These are phyloP conservation scores for Formica aserva DNA, from an alignment of 2,888 invertebrate species.

Conservation along the genomic window DNA sequence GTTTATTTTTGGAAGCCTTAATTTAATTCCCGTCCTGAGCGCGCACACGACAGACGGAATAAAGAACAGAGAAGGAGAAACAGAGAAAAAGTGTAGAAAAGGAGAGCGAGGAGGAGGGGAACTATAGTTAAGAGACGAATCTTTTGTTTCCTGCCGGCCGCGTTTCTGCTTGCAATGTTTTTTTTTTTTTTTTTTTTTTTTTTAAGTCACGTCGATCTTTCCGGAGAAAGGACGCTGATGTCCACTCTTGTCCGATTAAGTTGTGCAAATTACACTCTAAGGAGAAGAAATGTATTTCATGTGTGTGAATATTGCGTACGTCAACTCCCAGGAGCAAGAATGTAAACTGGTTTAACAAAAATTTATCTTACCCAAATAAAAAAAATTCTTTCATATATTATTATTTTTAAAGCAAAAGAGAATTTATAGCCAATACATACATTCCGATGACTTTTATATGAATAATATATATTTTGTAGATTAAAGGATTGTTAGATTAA, in stretches of 20 bases:
- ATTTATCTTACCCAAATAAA: neutral
- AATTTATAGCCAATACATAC: neutral
- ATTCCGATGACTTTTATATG: neutral
- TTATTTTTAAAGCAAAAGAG: neutral
- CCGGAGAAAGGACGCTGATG: conserved; percentile 40
- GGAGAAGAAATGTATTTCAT: neutral
- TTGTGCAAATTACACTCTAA: neutral
- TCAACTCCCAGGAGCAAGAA: neutral
- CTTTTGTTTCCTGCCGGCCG: conserved; percentile 78
- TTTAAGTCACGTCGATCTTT: conserved; percentile 80
- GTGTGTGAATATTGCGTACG: too few species aligned
- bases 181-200: conserved; percentile 64
- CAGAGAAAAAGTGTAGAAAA: conserved; percentile 60
- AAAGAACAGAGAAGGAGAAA: conserved; percentile 43
- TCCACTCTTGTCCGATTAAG: conserved; percentile 18
- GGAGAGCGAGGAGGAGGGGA: conserved; percentile 49
- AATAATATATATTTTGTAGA: neutral
- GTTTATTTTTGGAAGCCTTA: conserved; percentile 84
- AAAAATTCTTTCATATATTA: neutral
- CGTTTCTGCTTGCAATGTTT: conserved; percentile 73
- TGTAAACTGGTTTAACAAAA: neutral
- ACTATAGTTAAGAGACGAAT: conserved; percentile 75
- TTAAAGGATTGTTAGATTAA: neutral
- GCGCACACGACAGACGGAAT: conserved; percentile 52
- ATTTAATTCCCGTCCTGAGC: conserved; percentile 79